Evolutionary conservation across 2,797 vertebrate species (phyloP).

Genomic region (Karalla daura): DNA sequence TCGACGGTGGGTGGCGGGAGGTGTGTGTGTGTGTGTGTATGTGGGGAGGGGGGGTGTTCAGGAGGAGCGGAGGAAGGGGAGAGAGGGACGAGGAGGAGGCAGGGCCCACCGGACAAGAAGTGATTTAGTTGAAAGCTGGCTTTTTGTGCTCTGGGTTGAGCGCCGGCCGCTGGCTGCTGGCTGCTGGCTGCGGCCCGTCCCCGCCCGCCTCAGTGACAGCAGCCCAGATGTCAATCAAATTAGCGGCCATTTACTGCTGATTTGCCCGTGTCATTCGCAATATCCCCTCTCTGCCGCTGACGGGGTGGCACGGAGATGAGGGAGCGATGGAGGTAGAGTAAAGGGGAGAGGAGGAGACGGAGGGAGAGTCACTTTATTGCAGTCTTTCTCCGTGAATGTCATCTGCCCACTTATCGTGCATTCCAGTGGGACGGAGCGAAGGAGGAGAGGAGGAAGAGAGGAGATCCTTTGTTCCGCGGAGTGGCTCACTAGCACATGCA

Average conservation of each 20-base stretch:
- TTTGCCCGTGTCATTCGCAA: constrained; percentile 99
- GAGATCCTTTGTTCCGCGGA: constrained; percentile 92
- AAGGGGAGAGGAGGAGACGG: constrained; percentile 39
- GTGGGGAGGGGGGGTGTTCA: constrained; percentile 38
- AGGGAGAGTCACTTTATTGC: constrained; percentile 75
- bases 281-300: constrained; percentile 88
- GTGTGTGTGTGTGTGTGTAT: too few species aligned
- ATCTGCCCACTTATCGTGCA: constrained; percentile 95
- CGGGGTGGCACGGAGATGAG: constrained; percentile 60
- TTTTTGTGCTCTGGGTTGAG: constrained; percentile 90
- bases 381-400: constrained; percentile 94
- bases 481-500: constrained; percentile 97
- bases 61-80: constrained; percentile 48
- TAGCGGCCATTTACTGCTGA: constrained; percentile 99
- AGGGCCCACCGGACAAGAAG: constrained; percentile 96
- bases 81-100: constrained; percentile 51
- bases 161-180: constrained; percentile 62
- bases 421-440: constrained; percentile 78
- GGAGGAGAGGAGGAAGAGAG: constrained; percentile 82
- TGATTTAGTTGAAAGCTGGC: constrained; percentile 98
- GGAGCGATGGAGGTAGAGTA: constrained; percentile 38
- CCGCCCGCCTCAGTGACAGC: constrained; percentile 91
- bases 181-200: constrained; percentile 62
- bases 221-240: constrained; percentile 99
- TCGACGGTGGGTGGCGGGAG: constrained; percentile 63